Percentiles rank a stretch among this genome's conserved stretches.
Conservation (phyloP, 2,888 invertebrate genomes). For the Leistus spinibarbis region DNA sequence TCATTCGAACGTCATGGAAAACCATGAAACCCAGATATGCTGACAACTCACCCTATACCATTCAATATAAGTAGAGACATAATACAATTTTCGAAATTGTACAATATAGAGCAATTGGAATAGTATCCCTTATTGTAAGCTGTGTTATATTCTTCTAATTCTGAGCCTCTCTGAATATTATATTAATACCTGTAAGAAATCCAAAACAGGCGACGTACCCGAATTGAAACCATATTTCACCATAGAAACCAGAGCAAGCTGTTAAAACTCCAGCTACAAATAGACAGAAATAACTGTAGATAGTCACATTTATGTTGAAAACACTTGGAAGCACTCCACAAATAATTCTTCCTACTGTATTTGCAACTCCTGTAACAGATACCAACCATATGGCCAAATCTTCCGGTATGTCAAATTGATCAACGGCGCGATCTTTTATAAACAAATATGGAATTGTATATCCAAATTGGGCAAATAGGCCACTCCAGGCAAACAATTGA, state of each 20-base stretch:
- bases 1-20: no score
- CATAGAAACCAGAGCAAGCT: constrained; percentile 70
- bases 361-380: constrained; percentile 84
- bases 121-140: no score
- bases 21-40: no score
- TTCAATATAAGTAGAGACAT: no score
- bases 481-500: constrained; percentile 47
- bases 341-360: constrained; percentile 83
- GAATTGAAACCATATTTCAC: constrained; percentile 68
- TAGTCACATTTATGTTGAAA: constrained; percentile 27
- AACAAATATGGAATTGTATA: constrained; percentile 24
- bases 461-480: constrained; percentile 6
- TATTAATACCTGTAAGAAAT: constrained; percentile 80
- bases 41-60: no score
- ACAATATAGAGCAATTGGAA: no score
- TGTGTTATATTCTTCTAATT: no score
- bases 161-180: no score
- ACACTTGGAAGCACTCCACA: constrained; percentile 65
- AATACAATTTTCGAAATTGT: no score
- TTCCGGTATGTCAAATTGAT: constrained; percentile 58
- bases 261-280: constrained; percentile 72
- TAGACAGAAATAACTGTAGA: constrained; percentile 41
- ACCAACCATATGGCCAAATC: constrained; percentile 69
- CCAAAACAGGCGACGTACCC: constrained; percentile 82
- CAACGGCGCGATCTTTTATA: constrained; percentile 60